Base-by-base conservation (phyloP, 2,888 invertebrate species). In the Ophioninae sp. region DNA sequence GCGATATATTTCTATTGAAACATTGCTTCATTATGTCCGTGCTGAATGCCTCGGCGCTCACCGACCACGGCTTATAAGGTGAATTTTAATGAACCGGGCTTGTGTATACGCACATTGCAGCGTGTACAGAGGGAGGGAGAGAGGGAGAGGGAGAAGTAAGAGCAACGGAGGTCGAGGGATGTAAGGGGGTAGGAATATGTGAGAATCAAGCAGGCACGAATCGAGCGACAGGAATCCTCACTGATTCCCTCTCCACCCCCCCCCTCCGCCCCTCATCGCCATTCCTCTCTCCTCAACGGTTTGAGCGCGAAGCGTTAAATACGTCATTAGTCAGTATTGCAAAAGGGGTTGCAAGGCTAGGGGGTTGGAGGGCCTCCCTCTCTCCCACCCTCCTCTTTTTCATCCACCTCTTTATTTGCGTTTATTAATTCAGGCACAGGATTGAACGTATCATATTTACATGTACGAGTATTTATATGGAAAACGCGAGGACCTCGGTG, bases 1-100 rank as follows among this genome's bases (percentile, higher is more conserved):
- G 77, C 87, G 88, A 88, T 88, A 88, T 81, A 86, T 85, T 87
- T 82, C 85, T 86, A 90, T 91, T 91, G 90, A 90, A 91, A 89
- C 89, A 87, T 87, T 86, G 89, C 90, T 91, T 91, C 90, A 91
- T 91, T 91, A 90, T 91, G 89, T 87, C 87, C 86, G 84, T 86
- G 85, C 84, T 92, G 91, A 91, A 91, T 90, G 89, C 88, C 87
- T 89, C 89, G 89, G 91, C 89, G 89, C 87, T 88, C 85, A 67
- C 62, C 44, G 86, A 80, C 79, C 82, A 72, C 74, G 84, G 89
- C 89, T 90, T 89, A 91, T 90, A 91, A 90, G 89, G 90, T 89
- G 90, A 91, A 92, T 91, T 92, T 92, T 92, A 92, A 92, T 91
- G 92, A 92, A 91, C 89, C 88, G 86, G 86, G 83, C n/a, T 70